Base-by-base conservation (phyloP, 2,113 vertebrate species). In the Saccopteryx bilineata region DNA sequence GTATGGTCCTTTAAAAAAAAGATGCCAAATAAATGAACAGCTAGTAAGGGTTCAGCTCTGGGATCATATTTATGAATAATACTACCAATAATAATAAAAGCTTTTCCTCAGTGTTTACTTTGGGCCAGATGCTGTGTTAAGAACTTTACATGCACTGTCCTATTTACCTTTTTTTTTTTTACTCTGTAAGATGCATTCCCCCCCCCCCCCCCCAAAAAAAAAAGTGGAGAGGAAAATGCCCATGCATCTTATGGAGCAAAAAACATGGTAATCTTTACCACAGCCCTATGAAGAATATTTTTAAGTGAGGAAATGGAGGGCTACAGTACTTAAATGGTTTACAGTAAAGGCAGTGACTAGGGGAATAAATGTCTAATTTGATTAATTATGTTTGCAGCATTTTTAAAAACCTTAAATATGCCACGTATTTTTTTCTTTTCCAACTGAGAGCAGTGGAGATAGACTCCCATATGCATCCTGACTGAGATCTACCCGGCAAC, bases 1-100 rank as follows among this genome's bases (percentile, higher is more conserved):
- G 69, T 26, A 61, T 13, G 24, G 66, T 61, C 68, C 48, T 87
- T 78, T 33, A 87, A 66, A 24, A 92, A 92, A 87, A 82, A 87
- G 79, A 90, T 19, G 63, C 79, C 80, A 79, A 94, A 63, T 52
- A 95, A 96, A 46, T 23, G 21, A 93, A 65, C 9, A 48, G 71
- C 23, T 61, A 86, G 58, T 61, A 63, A 61, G 80, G 60, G 60
- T 82, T 87, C 89, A 52, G 7, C 26, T 83, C 63, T n/a, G 56
- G 90, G 39, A 18, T 21, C 66, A 54, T 28, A 74, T 23, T 68
- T 83, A 54, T 21, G 56, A 93, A 72, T 33, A 56, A 68, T n/a
- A 68, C 9, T n/a, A 82, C 58, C 74, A 78, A 48, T 76, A 79
- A 69, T 14, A 76, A 58, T 5, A 68, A 52, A 19, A 63, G 28